Evolutionary conservation across 2,888 invertebrate species (phyloP), one percentile per base, ranked within the genome.

Genomic region (Drosophila seclusa): DNA sequence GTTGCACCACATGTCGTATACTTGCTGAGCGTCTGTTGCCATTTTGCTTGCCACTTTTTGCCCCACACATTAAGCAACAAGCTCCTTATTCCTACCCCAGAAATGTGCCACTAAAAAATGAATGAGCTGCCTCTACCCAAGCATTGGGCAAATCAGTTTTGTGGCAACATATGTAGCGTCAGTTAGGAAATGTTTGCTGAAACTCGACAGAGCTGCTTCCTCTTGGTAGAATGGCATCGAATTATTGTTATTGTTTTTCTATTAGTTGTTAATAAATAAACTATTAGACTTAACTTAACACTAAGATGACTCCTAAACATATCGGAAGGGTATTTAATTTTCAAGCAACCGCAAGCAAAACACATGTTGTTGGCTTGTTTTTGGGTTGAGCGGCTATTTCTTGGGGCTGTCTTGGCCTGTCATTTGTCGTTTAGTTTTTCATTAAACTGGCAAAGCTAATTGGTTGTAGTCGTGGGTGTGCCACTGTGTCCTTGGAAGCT

Each of bases 391-490:
- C 27, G 38, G 31, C n/a, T 58, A 57, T 60, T 71, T 62, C 71
- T 63, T 66, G 65, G 65, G 72, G 68, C 45, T 27, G 45, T 48
- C 21, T 65, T 38, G 53, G 57, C 68, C 52, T 69, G 72, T 72
- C 73, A 68, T 82, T 83, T 78, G 69, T 70, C 77, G 75, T 73
- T 82, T 79, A 75, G 80, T 78, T 84, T 84, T 84, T 82, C 80
- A 86, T 83, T 86, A 86, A 86, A 75, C 73, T 66, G 75, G 54
- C 74, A 60, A 78, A 86, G 75, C 81, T 81, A 85, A 83, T 85
- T 83, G 81, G 75, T 79, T 76, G 65, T 67, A 70, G 65, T 72
- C 59, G 57, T 70, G 73, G 78, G 73, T 59, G 72, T 66, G 73
- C 42, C 66, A 58, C 58, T 54, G 5, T 31, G 24, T 58, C 69